Evolutionary conservation across 1,140 invertebrate genomes (phyloP).

Genomic region (Diorhabda elongata): DNA sequence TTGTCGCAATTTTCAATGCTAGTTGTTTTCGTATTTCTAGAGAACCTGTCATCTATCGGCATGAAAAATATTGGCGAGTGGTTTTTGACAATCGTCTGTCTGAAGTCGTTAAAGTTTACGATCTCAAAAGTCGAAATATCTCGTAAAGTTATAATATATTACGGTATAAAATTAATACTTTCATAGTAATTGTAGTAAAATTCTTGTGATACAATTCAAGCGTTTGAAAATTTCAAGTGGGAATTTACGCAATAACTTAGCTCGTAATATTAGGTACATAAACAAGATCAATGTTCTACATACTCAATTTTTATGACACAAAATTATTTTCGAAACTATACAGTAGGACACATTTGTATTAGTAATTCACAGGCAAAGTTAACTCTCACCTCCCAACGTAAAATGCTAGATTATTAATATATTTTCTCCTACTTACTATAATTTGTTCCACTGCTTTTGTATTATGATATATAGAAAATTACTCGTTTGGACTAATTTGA

Average conservation of each 20-base stretch:
- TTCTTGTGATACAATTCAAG: constrained; percentile 9
- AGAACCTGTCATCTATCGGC: background rate
- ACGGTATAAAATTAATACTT: constrained; percentile 9
- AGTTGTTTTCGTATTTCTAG: no score
- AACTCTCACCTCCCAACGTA: no score
- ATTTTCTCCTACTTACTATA: no score
- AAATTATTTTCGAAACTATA: constrained; percentile 16
- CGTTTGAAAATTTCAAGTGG: background rate
- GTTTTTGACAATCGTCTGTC: background rate
- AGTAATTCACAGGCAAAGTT: no score
- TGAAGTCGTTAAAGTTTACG: background rate
- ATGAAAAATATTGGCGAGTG: background rate
- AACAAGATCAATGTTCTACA: background rate
- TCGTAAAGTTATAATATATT: constrained; percentile 1
- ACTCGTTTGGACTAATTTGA: no score
- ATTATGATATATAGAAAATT: no score
- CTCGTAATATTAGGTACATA: background rate
- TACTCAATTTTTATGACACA: constrained; percentile 16
- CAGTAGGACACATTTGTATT: no score
- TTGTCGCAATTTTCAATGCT: no score
- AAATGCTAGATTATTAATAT: no score
- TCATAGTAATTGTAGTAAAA: constrained; percentile 3
- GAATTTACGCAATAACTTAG: background rate
- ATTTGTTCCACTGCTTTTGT: no score
- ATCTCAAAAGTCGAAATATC: background rate